Percentiles rank a stretch among this genome's conserved stretches.
Conservation (phyloP, 1,140 invertebrate genomes). For the Heliconius himera region DNA sequence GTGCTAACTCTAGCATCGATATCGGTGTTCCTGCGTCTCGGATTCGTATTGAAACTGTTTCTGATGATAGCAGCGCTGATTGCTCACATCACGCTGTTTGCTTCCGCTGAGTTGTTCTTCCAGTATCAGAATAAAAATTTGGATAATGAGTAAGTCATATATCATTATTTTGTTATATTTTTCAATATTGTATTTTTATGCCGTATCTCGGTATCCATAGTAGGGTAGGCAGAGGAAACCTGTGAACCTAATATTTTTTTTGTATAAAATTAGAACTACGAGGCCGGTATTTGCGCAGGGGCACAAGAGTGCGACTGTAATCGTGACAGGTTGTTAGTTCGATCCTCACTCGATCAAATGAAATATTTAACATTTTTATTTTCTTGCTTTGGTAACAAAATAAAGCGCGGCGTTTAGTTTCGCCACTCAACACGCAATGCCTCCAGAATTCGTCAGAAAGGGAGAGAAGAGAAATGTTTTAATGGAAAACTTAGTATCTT, state of each 20-base stretch:
- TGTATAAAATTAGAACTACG: too few relatives aligned
- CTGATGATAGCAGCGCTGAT: conserved; percentile 88
- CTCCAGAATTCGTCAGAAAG: not conserved
- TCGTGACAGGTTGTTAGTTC: not conserved
- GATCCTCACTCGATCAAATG: not conserved
- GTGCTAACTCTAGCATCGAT: conserved; percentile 89
- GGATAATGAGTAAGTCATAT: conserved; percentile 82
- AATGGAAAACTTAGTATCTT: not conserved
- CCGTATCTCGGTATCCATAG: too few relatives aligned
- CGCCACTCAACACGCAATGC: not conserved
- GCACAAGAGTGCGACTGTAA: too few relatives aligned
- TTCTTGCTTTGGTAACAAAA: not conserved
- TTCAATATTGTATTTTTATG: not conserved
- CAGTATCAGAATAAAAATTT: conserved; percentile 81
- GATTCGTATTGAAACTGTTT: conserved; percentile 90
- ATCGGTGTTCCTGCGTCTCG: conserved; percentile 91
- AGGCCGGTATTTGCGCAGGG: too few relatives aligned
- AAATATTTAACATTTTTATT: conserved; percentile 21
- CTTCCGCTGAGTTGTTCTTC: conserved; percentile 83
- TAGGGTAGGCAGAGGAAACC: too few relatives aligned
- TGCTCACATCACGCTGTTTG: conserved; percentile 85
- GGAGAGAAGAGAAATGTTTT: not conserved
- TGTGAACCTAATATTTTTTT: too few relatives aligned
- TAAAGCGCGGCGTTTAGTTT: not conserved
- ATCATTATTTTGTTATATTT: not conserved